phyloP scores from a whole-genome alignment of 2,797 vertebrate genomes.

The Diplodus sargus region DNA sequence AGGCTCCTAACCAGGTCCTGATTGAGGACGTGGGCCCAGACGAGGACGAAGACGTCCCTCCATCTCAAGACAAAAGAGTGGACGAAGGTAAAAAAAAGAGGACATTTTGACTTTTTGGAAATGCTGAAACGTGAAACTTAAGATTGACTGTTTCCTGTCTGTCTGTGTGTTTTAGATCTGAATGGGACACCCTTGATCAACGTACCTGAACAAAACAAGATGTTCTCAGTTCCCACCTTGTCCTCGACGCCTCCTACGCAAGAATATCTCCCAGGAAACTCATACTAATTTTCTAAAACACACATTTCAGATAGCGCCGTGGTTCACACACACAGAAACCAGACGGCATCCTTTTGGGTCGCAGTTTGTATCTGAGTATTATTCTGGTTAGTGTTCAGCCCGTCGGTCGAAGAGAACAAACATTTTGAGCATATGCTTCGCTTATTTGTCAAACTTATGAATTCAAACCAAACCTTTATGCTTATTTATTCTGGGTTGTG shows the following conservation, averaged over 20 bases:
- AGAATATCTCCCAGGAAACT: slow-evolving; percentile 72
- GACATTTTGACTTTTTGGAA: slow-evolving; percentile 47
- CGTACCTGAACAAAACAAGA: slow-evolving; percentile 68
- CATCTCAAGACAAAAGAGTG: slow-evolving; percentile 47
- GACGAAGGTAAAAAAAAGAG: slow-evolving; percentile 70
- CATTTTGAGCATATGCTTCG: slow-evolving; percentile 26
- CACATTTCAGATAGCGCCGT: slow-evolving; percentile 36
- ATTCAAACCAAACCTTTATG: slow-evolving; percentile 60
- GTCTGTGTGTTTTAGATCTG: slow-evolving; percentile 76
- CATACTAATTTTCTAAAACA: slow-evolving; percentile 55
- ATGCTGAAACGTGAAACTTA: not conserved
- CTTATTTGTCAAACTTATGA: slow-evolving; percentile 52
- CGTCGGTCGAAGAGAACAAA: slow-evolving; percentile 19
- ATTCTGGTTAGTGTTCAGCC: slow-evolving; percentile 28
- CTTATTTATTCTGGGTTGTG: slow-evolving; percentile 77
- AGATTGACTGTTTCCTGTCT: slow-evolving; percentile 6
- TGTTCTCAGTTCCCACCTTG: slow-evolving; percentile 67
- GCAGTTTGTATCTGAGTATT: slow-evolving; percentile 31
- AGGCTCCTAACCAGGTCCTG: slow-evolving; percentile 60
- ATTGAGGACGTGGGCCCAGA: slow-evolving; percentile 82
- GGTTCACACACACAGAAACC: slow-evolving; percentile 11
- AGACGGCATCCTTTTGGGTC: slow-evolving; percentile 4
- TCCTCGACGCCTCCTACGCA: slow-evolving; percentile 65
- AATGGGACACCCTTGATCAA: slow-evolving; percentile 62
- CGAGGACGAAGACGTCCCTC: slow-evolving; percentile 57